Percentiles rank a stretch among this genome's conserved stretches.
These are phyloP conservation scores for Erebia ligea DNA, from an alignment of 2,888 invertebrate genomes.

Conservation along the genomic window DNA sequence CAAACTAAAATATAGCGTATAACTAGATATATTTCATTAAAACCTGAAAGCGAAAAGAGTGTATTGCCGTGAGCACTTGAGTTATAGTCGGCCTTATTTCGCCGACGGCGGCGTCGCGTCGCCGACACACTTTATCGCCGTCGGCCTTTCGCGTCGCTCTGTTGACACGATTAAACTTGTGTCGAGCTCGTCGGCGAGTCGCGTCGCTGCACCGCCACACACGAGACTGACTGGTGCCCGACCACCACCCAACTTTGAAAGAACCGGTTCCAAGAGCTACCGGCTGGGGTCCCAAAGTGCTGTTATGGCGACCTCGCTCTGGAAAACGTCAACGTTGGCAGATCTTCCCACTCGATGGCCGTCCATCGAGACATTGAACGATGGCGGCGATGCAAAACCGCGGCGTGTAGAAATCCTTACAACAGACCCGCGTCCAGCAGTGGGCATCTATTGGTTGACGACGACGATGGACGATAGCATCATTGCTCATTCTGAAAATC, in stretches of 20 bases:
- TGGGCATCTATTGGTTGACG: no score
- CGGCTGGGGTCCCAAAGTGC: no score
- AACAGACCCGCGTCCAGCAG: no score
- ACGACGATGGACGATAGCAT: no score
- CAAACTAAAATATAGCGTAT: not conserved
- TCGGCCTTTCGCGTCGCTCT: conserved; percentile 5
- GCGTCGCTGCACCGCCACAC: not conserved
- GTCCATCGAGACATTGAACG: no score
- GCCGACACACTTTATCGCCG: conserved; percentile 13
- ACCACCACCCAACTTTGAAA: not conserved
- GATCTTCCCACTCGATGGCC: no score
- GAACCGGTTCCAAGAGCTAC: no score
- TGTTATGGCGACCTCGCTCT: no score
- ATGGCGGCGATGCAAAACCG: no score
- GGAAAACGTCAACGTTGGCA: no score
- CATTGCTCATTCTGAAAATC: no score
- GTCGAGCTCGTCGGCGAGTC: not conserved
- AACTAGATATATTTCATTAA: conserved; percentile 1
- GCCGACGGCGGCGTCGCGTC: not conserved
- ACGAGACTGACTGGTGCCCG: not conserved
- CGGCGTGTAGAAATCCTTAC: no score
- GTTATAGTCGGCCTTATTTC: conserved; percentile 1
- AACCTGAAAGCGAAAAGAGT: conserved; percentile 11
- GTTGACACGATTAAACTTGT: conserved; percentile 8
- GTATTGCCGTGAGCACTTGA: conserved; percentile 11